Evolutionary conservation across 2,888 invertebrate species (phyloP).

Genomic region (Alsophila aescularia): DNA sequence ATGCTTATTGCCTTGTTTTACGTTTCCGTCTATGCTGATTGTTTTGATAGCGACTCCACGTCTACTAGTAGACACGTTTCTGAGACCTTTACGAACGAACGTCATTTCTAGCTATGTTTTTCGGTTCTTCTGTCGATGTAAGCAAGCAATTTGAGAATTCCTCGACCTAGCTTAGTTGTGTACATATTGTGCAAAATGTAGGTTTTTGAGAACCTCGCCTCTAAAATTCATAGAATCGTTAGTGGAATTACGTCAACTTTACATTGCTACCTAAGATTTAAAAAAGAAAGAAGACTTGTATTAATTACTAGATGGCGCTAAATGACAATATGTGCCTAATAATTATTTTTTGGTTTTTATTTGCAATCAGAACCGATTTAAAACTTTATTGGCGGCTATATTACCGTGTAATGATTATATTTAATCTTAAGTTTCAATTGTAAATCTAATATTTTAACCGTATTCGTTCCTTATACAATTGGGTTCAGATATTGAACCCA

Average conservation of each 20-base stretch:
- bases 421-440: too few species aligned
- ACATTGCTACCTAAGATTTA: slow-evolving; percentile 33
- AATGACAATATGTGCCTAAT: too few species aligned
- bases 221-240: slow-evolving; percentile 45
- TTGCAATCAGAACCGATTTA: too few species aligned
- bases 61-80: neutral
- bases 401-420: too few species aligned
- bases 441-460: too few species aligned
- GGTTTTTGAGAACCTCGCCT: slow-evolving; percentile 37
- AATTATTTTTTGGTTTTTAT: too few species aligned
- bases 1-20: slow-evolving; percentile 20
- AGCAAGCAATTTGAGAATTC: slow-evolving; percentile 5
- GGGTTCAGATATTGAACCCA: too few species aligned
- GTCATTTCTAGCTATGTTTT: slow-evolving; percentile 1
- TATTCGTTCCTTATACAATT: too few species aligned
- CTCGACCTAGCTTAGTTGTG: slow-evolving; percentile 18
- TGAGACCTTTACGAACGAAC: neutral
- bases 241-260: slow-evolving; percentile 42
- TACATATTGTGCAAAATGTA: slow-evolving; percentile 35
- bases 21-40: slow-evolving; percentile 3
- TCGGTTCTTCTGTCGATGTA: neutral
- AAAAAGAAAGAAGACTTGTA: too few species aligned
- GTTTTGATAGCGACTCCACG: slow-evolving; percentile 1
- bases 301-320: too few species aligned
- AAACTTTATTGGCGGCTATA: too few species aligned